These are phyloP conservation scores for Pelecanus crispus DNA, from an alignment of 2,113 vertebrate genomes.

Conservation along the genomic window DNA sequence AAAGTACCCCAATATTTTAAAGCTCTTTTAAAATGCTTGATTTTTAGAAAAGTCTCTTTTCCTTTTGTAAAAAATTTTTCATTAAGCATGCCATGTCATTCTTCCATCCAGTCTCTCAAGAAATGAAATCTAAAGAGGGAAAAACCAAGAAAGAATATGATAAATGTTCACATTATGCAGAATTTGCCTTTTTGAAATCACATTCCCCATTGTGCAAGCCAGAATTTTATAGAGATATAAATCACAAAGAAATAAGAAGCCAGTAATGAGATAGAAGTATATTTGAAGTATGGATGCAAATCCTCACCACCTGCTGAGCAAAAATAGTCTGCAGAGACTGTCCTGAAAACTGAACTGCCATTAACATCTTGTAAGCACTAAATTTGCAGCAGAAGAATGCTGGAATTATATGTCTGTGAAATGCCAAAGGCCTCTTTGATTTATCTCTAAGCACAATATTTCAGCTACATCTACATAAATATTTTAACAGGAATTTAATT, in stretches of 20 bases:
- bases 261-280: conserved; percentile 76
- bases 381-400: conserved; percentile 63
- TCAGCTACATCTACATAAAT: conserved; percentile 75
- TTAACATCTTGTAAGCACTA: conserved; percentile 74
- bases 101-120: background rate
- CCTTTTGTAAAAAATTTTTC: background rate
- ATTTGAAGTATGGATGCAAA: conserved; percentile 78
- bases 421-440: conserved; percentile 69
- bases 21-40: background rate
- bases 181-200: conserved; percentile 75
- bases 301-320: conserved; percentile 72
- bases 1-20: background rate
- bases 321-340: conserved; percentile 68
- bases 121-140: conserved; percentile 12
- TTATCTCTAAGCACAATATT: conserved; percentile 67
- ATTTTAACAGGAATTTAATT: conserved; percentile 78
- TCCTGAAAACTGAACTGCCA: conserved; percentile 62
- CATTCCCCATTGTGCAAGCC: conserved; percentile 59
- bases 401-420: conserved; percentile 61
- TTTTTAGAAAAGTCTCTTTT: background rate
- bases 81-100: conserved; percentile 3
- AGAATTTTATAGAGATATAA: conserved; percentile 73
- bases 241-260: conserved; percentile 76
- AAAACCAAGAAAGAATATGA: conserved; percentile 36
- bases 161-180: conserved; percentile 67